These are phyloP conservation scores for Microtus ochrogaster DNA, from an alignment of 2,113 vertebrate genomes.

Conservation along the genomic window DNA sequence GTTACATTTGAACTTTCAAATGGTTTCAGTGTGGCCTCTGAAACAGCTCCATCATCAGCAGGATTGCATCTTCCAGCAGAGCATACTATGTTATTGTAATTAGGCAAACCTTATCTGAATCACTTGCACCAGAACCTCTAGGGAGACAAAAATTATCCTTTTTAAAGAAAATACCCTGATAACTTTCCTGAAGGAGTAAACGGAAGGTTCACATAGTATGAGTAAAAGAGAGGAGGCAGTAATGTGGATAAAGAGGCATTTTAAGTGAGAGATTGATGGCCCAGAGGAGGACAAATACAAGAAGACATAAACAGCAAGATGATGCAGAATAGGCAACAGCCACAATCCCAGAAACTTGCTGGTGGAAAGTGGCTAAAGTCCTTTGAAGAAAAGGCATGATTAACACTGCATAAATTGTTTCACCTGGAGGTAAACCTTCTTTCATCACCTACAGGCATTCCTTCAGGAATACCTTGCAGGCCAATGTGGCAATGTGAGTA, in stretches of 20 bases:
- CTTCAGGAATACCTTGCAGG: not conserved
- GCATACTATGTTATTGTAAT: not conserved
- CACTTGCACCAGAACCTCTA: not conserved
- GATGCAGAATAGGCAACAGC: not conserved
- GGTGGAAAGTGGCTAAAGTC: not conserved
- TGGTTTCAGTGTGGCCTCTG: not conserved
- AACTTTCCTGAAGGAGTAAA: not conserved
- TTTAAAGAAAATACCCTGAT: constrained; percentile 9
- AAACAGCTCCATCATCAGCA: not conserved
- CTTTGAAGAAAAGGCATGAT: not conserved
- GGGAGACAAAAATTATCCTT: not conserved
- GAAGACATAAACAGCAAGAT: not conserved
- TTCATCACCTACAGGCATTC: not conserved
- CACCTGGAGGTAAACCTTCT: not conserved
- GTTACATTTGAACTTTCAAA: too few relatives aligned
- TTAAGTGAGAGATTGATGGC: not conserved
- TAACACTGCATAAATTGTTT: not conserved
- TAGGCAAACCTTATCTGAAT: not conserved
- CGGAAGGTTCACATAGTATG: not conserved
- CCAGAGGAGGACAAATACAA: not conserved
- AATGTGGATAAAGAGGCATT: not conserved
- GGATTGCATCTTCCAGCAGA: not conserved
- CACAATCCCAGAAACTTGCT: not conserved
- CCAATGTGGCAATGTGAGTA: not conserved
- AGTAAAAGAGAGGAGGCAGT: not conserved